Evolutionary conservation across 2,888 invertebrate species (phyloP).

Genomic region (Limnephilus lunatus): DNA sequence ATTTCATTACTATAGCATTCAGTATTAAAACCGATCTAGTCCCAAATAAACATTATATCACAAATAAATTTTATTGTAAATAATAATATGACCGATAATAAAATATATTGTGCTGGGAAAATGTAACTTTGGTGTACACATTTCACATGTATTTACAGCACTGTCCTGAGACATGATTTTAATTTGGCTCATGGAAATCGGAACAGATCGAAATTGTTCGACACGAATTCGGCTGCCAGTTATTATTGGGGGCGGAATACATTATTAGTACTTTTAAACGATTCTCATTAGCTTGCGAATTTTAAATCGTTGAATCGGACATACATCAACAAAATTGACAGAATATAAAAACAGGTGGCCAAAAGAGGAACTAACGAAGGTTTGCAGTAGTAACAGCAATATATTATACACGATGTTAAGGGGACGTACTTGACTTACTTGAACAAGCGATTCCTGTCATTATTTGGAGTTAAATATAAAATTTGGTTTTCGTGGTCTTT

Average conservation of each 20-base stretch:
- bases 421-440: no score
- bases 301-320: background rate
- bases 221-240: background rate
- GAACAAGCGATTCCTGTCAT: no score
- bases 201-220: background rate
- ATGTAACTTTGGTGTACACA: background rate
- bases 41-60: background rate
- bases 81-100: background rate
- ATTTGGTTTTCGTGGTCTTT: no score
- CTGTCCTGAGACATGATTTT: background rate
- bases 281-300: background rate
- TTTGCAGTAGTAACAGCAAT: no score
- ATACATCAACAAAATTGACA: background rate
- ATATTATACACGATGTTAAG: no score
- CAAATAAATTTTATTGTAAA: background rate
- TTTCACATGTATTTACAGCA: background rate
- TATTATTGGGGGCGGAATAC: background rate
- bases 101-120: background rate
- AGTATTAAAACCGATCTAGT: no score
- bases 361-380: background rate
- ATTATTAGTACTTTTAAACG: background rate
- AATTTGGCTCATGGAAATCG: background rate
- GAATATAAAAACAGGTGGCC: background rate
- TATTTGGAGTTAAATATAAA: no score
- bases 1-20: no score